Evolutionary conservation across 2,113 vertebrate species (phyloP).

Genomic region (Prolemur simus): DNA sequence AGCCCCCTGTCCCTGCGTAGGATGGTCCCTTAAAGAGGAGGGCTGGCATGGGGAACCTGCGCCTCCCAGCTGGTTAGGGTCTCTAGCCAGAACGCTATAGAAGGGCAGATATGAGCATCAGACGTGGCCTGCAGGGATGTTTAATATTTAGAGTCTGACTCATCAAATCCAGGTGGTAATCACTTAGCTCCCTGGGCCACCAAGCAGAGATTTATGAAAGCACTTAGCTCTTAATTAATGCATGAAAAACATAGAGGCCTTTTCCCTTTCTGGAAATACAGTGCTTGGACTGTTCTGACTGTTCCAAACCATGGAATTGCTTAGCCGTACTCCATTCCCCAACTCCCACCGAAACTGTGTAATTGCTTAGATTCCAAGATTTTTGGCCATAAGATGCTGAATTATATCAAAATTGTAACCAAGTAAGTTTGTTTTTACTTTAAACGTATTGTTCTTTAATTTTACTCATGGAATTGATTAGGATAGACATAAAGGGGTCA

Average conservation of each 20-base stretch:
- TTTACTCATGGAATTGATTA: background rate
- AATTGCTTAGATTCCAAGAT: background rate
- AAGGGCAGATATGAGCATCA: conserved; percentile 30
- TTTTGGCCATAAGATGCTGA: background rate
- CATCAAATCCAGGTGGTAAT: conserved; percentile 47
- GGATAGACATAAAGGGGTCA: background rate
- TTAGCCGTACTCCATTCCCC: background rate
- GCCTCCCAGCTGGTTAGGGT: background rate
- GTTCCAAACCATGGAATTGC: background rate
- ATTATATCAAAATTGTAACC: background rate
- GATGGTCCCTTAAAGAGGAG: background rate
- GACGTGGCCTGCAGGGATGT: background rate
- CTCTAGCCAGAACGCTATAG: background rate
- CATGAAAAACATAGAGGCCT: background rate
- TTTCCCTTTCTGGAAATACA: background rate
- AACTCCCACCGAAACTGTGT: background rate
- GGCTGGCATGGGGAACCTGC: background rate
- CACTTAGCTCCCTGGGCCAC: conserved; percentile 28
- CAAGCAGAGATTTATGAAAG: background rate
- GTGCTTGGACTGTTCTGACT: background rate
- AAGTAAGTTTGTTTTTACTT: background rate
- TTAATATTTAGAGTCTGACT: conserved; percentile 52
- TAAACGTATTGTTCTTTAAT: background rate
- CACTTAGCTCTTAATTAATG: conserved; percentile 35
- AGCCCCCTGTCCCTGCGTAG: background rate